A percentile compares a stretch with the other conserved stretches of the same genome.
These are phyloP conservation scores for Oryzias curvinotus DNA, from an alignment of 2,113 vertebrate genomes.

Conservation along the genomic window DNA sequence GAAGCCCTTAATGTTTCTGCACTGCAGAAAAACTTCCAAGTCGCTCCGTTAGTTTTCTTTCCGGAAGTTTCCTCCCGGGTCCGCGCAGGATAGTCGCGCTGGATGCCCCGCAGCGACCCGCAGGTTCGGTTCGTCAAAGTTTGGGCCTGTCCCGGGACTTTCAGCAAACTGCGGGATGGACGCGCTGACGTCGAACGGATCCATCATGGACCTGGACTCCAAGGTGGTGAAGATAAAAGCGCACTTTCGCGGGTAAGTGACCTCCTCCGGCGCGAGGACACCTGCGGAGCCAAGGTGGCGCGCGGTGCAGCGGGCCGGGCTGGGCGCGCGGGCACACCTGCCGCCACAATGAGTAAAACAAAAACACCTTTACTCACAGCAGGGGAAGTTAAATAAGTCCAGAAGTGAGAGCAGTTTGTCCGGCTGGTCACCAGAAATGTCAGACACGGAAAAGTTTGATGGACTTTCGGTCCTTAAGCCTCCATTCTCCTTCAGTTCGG, in stretches of 20 bases:
- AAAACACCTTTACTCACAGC: too few species aligned
- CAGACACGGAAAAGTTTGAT: too few species aligned
- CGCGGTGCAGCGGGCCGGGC: background rate
- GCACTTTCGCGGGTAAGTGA: conserved; percentile 88
- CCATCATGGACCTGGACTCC: conserved; percentile 78
- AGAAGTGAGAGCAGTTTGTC: too few species aligned
- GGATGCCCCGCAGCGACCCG: too few species aligned
- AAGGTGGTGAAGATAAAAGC: conserved; percentile 87
- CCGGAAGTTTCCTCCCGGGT: background rate
- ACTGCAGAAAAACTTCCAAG: conserved; percentile 45
- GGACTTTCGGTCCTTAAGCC: too few species aligned
- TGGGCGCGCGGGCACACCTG: background rate
- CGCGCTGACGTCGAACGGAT: conserved; percentile 84
- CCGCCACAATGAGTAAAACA: background rate
- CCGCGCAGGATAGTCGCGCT: too few species aligned
- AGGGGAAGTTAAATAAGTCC: too few species aligned
- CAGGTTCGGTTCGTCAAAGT: background rate
- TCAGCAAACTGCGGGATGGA: conserved; percentile 47
- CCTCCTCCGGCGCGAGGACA: background rate
- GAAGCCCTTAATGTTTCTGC: conserved; percentile 17
- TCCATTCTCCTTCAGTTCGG: too few species aligned
- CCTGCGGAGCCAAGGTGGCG: conserved; percentile 30
- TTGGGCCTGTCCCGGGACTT: conserved; percentile 13
- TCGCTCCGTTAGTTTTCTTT: conserved; percentile 8
- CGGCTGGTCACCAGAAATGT: too few species aligned